Conservation (phyloP, 2,797 vertebrate species). For the Spheniscus humboldti region DNA sequence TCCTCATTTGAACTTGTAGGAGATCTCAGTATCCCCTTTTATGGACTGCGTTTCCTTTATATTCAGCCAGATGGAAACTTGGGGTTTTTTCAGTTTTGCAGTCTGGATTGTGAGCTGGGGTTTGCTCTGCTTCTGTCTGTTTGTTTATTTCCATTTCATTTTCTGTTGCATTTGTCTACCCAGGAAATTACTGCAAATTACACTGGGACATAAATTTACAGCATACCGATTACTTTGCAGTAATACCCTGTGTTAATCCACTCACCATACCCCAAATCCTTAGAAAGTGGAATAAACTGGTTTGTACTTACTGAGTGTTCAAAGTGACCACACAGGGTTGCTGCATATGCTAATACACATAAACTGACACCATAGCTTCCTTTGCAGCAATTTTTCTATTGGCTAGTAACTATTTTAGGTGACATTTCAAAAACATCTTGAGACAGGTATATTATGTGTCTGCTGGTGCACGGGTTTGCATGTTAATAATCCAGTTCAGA, state of each 20-base stretch:
- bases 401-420: neutral
- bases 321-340: neutral
- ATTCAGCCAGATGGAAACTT: slow-evolving; percentile 6
- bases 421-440: neutral
- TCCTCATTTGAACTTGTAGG: neutral
- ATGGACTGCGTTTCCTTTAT: neutral
- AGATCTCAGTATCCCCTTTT: neutral
- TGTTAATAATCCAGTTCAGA: neutral
- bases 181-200: neutral
- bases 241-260: neutral
- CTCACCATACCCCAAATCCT: neutral
- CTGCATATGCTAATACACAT: neutral
- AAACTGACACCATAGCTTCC: neutral
- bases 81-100: neutral
- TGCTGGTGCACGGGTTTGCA: neutral
- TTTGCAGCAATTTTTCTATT: neutral
- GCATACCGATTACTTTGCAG: neutral
- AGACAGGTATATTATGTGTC: neutral
- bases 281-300: neutral
- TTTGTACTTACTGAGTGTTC: neutral
- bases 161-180: neutral
- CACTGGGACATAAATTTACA: neutral
- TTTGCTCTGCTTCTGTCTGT: neutral
- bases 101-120: neutral
- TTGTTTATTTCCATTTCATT: neutral